Evolutionary conservation across 2,797 vertebrate genomes (phyloP).

Genomic region (Melanotaenia trifasciata): DNA sequence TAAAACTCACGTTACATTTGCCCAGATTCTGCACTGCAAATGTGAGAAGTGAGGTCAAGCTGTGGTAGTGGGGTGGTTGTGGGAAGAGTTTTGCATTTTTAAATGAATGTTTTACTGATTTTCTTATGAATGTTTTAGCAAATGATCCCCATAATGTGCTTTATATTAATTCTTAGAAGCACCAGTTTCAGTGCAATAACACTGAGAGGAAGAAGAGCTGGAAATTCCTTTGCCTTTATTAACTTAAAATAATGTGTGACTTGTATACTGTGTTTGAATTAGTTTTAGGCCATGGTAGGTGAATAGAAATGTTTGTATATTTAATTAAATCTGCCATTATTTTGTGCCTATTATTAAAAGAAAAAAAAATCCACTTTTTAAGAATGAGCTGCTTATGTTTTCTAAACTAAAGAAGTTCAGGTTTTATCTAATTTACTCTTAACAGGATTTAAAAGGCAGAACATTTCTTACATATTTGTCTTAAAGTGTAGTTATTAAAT

Average conservation of each 20-base stretch:
- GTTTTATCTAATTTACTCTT: background rate
- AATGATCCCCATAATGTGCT: conserved; percentile 34
- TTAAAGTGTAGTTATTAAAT: conserved; percentile 16
- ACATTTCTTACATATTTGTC: background rate
- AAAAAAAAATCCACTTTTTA: conserved; percentile 14
- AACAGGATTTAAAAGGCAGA: background rate
- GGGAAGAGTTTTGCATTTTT: conserved; percentile 18
- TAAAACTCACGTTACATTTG: conserved; percentile 44
- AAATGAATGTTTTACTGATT: conserved; percentile 59
- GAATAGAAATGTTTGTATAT: conserved; percentile 24
- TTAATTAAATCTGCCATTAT: conserved; percentile 37
- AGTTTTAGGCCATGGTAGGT: conserved; percentile 27
- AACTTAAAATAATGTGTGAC: conserved; percentile 6
- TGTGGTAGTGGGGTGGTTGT: conserved; percentile 3
- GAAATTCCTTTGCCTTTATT: conserved; percentile 39
- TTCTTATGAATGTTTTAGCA: conserved; percentile 38
- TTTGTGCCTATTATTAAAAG: conserved; percentile 48
- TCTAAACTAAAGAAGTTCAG: conserved; percentile 8
- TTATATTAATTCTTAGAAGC: conserved; percentile 26
- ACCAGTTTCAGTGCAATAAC: conserved; percentile 27
- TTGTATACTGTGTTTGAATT: conserved; percentile 26
- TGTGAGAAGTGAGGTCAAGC: background rate
- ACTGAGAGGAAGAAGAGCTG: conserved; percentile 13
- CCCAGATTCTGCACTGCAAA: conserved; percentile 37
- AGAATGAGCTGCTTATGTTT: conserved; percentile 9